Conservation (phyloP, 2,113 vertebrate species). For the Pollachius pollachius region DNA sequence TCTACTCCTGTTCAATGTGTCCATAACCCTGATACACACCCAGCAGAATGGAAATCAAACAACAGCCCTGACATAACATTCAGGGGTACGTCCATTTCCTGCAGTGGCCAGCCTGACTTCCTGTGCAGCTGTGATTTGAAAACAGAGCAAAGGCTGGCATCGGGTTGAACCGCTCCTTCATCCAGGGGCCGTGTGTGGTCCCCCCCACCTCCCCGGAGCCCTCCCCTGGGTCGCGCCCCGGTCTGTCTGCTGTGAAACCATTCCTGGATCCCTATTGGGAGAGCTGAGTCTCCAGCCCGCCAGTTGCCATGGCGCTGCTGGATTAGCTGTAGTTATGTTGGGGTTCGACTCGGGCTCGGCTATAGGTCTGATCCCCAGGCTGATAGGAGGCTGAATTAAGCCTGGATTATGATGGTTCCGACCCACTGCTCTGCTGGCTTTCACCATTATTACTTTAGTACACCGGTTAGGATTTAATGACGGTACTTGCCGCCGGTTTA, state of each 20-base stretch:
- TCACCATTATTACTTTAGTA: too few species aligned
- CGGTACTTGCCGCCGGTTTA: too few species aligned
- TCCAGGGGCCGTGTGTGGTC: conserved; percentile 26
- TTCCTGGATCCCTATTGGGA: conserved; percentile 41
- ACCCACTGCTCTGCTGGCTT: too few species aligned
- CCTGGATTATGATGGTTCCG: too few species aligned
- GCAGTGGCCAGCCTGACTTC: conserved; percentile 45
- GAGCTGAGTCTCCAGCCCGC: conserved; percentile 24
- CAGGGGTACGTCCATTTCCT: conserved; percentile 39
- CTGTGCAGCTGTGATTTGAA: conserved; percentile 40
- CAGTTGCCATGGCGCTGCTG: conserved; percentile 41
- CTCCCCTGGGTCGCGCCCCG: conserved; percentile 52
- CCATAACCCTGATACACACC: conserved; percentile 29
- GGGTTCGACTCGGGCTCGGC: conserved; percentile 7
- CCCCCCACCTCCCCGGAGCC: conserved; percentile 19
- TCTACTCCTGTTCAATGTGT: too few species aligned
- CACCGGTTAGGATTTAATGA: too few species aligned
- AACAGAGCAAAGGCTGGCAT: conserved; percentile 16
- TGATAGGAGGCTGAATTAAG: not conserved
- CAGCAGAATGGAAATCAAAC: conserved; percentile 18
- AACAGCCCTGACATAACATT: conserved; percentile 28
- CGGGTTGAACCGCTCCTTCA: conserved; percentile 13
- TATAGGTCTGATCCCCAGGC: not conserved
- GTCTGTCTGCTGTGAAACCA: conserved; percentile 44
- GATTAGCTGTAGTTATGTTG: conserved; percentile 42